Percentiles rank a stretch among this genome's conserved stretches.
These are phyloP conservation scores for Habroteleia sp. DNA, from an alignment of 2,888 invertebrate genomes.

Conservation along the genomic window DNA sequence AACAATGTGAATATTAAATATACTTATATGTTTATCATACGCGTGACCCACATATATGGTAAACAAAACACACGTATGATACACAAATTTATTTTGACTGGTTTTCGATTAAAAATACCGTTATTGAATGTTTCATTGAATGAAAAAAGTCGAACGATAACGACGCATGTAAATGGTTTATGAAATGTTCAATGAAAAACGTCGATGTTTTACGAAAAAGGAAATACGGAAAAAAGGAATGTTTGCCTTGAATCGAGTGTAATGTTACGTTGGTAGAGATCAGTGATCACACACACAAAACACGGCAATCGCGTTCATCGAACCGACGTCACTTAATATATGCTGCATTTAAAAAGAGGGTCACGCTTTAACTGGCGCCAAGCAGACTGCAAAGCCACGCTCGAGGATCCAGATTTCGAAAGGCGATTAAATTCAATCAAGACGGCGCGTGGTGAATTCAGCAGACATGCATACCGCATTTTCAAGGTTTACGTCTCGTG, in stretches of 20 bases:
- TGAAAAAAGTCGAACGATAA: not conserved
- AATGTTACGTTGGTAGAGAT: conserved; percentile 56
- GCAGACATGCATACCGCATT: conserved; percentile 51
- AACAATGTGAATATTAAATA: no score
- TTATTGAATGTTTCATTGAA: conserved; percentile 3
- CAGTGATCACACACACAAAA: conserved; percentile 55
- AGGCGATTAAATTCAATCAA: conserved; percentile 63
- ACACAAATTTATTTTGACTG: no score
- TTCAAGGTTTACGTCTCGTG: conserved; percentile 56
- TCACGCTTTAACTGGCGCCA: conserved; percentile 61
- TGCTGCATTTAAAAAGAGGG: conserved; percentile 61
- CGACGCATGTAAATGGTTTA: not conserved
- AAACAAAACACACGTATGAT: no score
- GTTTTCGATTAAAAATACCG: no score
- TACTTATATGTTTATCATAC: no score
- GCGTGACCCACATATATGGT: no score
- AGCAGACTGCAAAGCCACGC: conserved; percentile 55
- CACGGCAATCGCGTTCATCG: conserved; percentile 61
- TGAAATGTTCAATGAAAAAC: conserved; percentile 15
- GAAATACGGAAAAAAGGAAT: conserved; percentile 12
- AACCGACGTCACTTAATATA: conserved; percentile 61
- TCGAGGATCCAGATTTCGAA: conserved; percentile 65
- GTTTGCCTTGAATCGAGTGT: conserved; percentile 51
- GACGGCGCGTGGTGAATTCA: conserved; percentile 47
- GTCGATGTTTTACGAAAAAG: conserved; percentile 9